These are phyloP conservation scores for Gonocerus acuteangulatus DNA, from an alignment of 2,888 invertebrate species.

Conservation along the genomic window DNA sequence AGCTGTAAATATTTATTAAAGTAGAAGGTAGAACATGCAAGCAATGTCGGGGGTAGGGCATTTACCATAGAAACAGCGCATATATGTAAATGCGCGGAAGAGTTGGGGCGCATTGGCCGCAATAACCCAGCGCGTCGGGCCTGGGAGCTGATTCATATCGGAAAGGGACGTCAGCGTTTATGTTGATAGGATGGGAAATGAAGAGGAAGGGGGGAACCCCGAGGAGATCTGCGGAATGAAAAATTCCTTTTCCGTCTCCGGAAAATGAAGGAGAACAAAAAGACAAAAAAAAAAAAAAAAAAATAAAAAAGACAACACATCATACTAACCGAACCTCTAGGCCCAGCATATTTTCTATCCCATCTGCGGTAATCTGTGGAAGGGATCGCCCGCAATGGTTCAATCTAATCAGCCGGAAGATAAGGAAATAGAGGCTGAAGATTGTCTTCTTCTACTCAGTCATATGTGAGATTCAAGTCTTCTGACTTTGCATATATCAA, in stretches of 20 bases:
- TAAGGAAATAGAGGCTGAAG: constrained; percentile 2
- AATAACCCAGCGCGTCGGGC: background rate
- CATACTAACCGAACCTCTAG: constrained; percentile 4
- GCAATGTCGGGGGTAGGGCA: background rate
- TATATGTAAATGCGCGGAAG: constrained; percentile 11
- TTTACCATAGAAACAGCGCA: constrained; percentile 18
- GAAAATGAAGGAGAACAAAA: too few species aligned
- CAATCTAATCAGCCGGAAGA: constrained; percentile 21
- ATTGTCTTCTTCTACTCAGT: background rate
- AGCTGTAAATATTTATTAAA: constrained; percentile 21
- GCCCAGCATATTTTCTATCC: background rate
- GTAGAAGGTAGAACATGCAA: background rate
- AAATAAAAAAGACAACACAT: constrained; percentile 7
- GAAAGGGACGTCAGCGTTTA: constrained; percentile 19
- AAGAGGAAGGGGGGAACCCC: background rate
- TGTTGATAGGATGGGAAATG: constrained; percentile 18
- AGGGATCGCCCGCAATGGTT: constrained; percentile 7
- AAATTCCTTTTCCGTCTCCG: too few species aligned
- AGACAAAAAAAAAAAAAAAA: too few species aligned
- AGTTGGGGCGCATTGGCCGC: background rate
- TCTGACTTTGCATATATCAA: too few species aligned
- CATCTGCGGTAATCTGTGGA: background rate
- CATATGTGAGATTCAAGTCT: background rate
- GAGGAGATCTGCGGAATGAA: too few species aligned
- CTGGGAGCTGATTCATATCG: constrained; percentile 16